These are phyloP conservation scores for Eretmocerus hayati DNA, from an alignment of 2,888 invertebrate species.

Conservation along the genomic window DNA sequence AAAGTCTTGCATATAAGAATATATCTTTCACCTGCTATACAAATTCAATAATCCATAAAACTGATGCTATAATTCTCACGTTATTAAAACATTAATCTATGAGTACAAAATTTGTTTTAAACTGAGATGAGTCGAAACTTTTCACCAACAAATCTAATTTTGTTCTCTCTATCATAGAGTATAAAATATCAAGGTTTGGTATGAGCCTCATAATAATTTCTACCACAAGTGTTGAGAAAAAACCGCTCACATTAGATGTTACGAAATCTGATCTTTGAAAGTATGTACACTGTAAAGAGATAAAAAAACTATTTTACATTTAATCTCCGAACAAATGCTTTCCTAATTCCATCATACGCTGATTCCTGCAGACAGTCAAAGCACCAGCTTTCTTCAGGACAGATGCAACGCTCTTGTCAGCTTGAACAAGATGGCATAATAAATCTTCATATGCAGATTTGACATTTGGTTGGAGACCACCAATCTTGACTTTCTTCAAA, in stretches of 20 bases:
- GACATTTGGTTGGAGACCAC: conserved; percentile 73
- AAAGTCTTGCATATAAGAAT: conserved; percentile 8
- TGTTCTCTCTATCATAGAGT: too few species aligned
- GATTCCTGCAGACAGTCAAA: conserved; percentile 75
- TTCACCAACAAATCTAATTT: too few species aligned
- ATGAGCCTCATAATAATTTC: too few species aligned
- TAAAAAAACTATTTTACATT: conserved; percentile 22
- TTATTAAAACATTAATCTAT: too few species aligned
- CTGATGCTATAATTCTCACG: too few species aligned
- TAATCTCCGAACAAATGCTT: conserved; percentile 83
- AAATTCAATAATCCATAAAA: too few species aligned
- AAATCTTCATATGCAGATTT: conserved; percentile 89
- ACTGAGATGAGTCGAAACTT: too few species aligned
- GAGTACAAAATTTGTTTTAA: too few species aligned
- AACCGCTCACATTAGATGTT: too few species aligned
- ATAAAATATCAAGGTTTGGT: too few species aligned
- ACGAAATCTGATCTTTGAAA: too few species aligned
- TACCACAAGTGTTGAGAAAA: too few species aligned
- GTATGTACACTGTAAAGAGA: conserved; percentile 20
- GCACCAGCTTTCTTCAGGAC: conserved; percentile 79
- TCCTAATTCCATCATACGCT: conserved; percentile 82
- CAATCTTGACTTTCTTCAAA: conserved; percentile 74
- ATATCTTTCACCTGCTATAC: conserved; percentile 13
- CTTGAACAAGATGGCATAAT: conserved; percentile 74
- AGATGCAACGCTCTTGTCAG: conserved; percentile 65